Base-by-base conservation (phyloP, 2,797 vertebrate species). In the Denticeps clupeoides region DNA sequence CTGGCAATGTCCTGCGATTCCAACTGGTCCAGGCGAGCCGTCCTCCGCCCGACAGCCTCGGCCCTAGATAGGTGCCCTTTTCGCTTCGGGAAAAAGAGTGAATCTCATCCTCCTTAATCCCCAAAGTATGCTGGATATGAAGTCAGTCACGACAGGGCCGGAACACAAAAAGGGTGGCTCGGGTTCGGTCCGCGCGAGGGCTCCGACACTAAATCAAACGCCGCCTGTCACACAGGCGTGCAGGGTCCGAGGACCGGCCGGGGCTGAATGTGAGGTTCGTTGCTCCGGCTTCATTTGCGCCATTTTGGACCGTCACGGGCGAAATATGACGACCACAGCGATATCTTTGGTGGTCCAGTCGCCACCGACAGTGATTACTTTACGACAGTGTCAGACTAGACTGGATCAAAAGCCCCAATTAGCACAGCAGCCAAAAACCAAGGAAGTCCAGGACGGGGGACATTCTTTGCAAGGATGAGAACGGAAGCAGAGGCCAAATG, bases 101-200 rank as follows among this genome's bases (percentile, higher is more conserved):
- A 74, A 79, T 81, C 78, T 80, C 67, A 82, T 80, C 75, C 74
- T 42, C 66, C 73, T 74, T 84, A 83, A 85, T 85, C 78, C 79
- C 70, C 59, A 59, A 82, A 80, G 73, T 80, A 85, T 82, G 77
- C 74, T 65, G 74, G 47, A 74, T 76, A 82, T 74, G 73, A 78
- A 80, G 69, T 80, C 51, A 78, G 77, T 78, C 76, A 77, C 43
- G 45, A 62, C 59, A 59, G 53, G 38, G 46, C 44, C 62, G 56
- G 53, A 59, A 55, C 58, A 51, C 46, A 55, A 24, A n/a, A 44
- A 51, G 44, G 54, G 52, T 27, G 43, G 43, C 55, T 62, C 53
- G 56, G 56, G 56, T 58, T 64, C 48, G 55, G 45, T 49, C 50
- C 41, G 62, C 62, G 45, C 13, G 11, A 24, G 64, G 65, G 59